Evolutionary conservation across 2,113 vertebrate species (phyloP).

Genomic region (Acanthochromis polyacanthus): DNA sequence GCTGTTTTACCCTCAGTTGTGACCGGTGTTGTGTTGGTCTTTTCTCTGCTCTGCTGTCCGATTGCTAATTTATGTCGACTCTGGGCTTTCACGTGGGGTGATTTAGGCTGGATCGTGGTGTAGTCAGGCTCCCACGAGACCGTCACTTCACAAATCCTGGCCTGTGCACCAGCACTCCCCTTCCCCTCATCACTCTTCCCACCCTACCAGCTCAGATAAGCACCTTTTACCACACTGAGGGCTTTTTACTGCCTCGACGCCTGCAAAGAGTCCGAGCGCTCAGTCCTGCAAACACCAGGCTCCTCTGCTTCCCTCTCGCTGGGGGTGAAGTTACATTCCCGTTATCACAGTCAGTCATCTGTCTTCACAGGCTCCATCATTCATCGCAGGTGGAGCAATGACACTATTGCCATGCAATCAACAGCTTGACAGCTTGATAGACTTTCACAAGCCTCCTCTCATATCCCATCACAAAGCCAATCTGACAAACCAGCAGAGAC

Average conservation of each 20-base stretch:
- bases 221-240: constrained; percentile 28
- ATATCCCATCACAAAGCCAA: constrained; percentile 43
- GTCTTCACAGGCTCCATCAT: constrained; percentile 37
- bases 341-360: constrained; percentile 45
- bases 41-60: constrained; percentile 5
- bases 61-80: constrained; percentile 21
- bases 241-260: constrained; percentile 49
- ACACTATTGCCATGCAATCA: constrained; percentile 52
- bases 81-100: constrained; percentile 7
- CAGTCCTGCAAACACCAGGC: constrained; percentile 9
- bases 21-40: not conserved
- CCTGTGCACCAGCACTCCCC: constrained; percentile 12
- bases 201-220: constrained; percentile 54
- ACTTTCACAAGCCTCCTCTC: constrained; percentile 48
- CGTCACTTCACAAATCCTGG: constrained; percentile 36
- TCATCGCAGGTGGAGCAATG: constrained; percentile 42
- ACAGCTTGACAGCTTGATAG: constrained; percentile 59
- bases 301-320: not conserved
- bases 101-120: constrained; percentile 37
- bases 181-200: constrained; percentile 4
- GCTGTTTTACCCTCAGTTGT: constrained; percentile 27
- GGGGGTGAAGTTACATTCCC: constrained; percentile 25
- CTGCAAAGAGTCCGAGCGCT: constrained; percentile 32
- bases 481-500: constrained; percentile 48
- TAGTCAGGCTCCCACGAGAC: constrained; percentile 20